Evolutionary conservation across 1,140 invertebrate species (phyloP).

Genomic region (Zaprionus nigranus): DNA sequence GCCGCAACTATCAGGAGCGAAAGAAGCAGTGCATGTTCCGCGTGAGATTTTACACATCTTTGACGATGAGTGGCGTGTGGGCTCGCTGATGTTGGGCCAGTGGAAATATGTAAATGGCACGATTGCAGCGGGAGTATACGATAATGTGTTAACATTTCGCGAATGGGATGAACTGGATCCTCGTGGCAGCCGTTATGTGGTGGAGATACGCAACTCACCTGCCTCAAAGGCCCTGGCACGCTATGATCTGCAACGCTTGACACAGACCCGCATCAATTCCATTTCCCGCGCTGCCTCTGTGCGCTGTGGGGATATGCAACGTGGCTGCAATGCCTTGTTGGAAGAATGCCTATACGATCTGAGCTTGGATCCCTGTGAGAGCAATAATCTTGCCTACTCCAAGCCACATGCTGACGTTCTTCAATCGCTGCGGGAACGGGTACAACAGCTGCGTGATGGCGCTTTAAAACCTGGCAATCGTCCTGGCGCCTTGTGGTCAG

Average conservation of each 20-base stretch:
- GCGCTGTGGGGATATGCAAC: slow-evolving; percentile 61
- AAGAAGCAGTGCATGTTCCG: slow-evolving; percentile 78
- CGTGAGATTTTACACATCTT: slow-evolving; percentile 90
- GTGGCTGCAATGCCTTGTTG: slow-evolving; percentile 83
- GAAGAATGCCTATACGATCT: slow-evolving; percentile 91
- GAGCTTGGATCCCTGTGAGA: slow-evolving; percentile 91
- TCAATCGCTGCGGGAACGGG: slow-evolving; percentile 43
- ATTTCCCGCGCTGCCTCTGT: slow-evolving; percentile 85
- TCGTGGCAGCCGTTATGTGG: slow-evolving; percentile 81
- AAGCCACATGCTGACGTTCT: slow-evolving; percentile 46
- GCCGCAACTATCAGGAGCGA: slow-evolving; percentile 85
- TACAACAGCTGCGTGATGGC: slow-evolving; percentile 36
- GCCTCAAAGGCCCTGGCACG: slow-evolving; percentile 59
- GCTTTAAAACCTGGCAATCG: slow-evolving; percentile 50
- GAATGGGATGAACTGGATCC: slow-evolving; percentile 66
- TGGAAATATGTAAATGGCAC: slow-evolving; percentile 91
- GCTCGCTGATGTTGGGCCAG: slow-evolving; percentile 87
- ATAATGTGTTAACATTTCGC: slow-evolving; percentile 84
- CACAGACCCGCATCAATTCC: slow-evolving; percentile 67
- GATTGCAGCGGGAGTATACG: slow-evolving; percentile 83
- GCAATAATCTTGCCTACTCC: slow-evolving; percentile 87
- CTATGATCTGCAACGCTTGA: slow-evolving; percentile 53
- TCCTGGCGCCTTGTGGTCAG: slow-evolving; percentile 20
- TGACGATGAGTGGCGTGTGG: slow-evolving; percentile 88
- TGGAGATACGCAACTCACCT: slow-evolving; percentile 85